phyloP scores from a whole-genome alignment of 2,888 invertebrate species.

The Acanthosepion esculentum region DNA sequence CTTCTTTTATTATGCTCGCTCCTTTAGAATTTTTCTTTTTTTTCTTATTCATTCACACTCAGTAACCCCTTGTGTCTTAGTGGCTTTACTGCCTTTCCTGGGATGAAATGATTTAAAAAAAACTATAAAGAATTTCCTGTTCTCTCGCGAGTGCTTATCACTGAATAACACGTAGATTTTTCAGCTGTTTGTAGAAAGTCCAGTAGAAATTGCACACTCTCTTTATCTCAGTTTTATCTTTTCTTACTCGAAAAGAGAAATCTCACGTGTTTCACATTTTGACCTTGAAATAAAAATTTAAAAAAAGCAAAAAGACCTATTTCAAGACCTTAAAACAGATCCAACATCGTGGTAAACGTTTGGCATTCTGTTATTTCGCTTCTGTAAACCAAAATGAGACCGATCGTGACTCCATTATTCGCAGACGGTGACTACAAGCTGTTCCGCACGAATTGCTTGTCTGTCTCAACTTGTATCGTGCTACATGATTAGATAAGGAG shows the following conservation, averaged over 20 bases:
- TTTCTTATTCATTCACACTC: too few relatives aligned
- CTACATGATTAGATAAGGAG: not conserved
- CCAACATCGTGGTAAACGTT: not conserved
- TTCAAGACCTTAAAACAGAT: not conserved
- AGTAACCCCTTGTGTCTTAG: too few relatives aligned
- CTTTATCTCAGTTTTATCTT: not conserved
- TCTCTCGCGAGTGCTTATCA: not conserved
- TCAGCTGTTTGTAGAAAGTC: not conserved
- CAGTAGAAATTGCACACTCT: too few relatives aligned
- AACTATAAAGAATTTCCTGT: too few relatives aligned
- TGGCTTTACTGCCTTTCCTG: too few relatives aligned
- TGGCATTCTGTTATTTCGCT: not conserved
- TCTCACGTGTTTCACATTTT: not conserved
- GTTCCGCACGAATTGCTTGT: not conserved
- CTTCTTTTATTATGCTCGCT: too few relatives aligned
- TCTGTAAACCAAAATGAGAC: not conserved
- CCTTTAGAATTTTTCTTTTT: too few relatives aligned
- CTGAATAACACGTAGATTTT: not conserved
- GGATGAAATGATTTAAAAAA: too few relatives aligned
- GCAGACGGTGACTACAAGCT: not conserved
- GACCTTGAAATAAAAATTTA: not conserved
- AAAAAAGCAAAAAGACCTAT: not conserved
- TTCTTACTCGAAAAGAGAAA: not conserved
- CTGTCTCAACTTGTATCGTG: not conserved
- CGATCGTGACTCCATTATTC: too few relatives aligned